Base-by-base conservation (phyloP, 2,113 vertebrate species). In the Melanerpes formicivorus region DNA sequence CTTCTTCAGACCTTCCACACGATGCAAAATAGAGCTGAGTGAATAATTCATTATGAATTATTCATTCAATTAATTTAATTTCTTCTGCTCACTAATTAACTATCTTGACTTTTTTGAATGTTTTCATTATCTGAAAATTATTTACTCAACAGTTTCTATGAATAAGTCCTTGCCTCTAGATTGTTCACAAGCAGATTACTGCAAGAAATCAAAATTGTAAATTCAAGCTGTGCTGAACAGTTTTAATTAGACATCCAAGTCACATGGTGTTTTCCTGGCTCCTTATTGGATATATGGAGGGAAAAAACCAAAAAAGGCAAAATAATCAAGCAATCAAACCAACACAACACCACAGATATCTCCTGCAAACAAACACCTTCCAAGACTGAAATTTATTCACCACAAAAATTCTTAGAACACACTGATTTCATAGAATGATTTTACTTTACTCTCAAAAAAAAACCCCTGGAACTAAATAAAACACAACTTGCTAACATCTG, bases 11-110 rank as follows among this genome's bases (percentile, higher is more conserved):
- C 91, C 73, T 96, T 96, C 91, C 55, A 90, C 70, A 42, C 80
- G 78, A 65, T 70, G 80, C 80, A 93, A 93, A 93, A 92, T 69
- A 91, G 82, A 96, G 66, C 87, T 95, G 80, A 62, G 80, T 3
- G 64, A 96, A 96, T 96, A 96, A 96, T 93, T 96, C 87, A 93
- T 86, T 93, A 95, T 96, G 93, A 95, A 96, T 96, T 91, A 96
- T 96, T 96, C 95, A 96, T 96, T 96, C 90, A 95, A 96, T 96
- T 96, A 95, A 96, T 95, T 96, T 93, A 92, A 95, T 96, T 96
- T 95, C 87, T 96, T 92, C 87, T 93, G 73, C 93, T 96, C 88
- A 86, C 90, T 96, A 96, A 96, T 95, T 96, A 95, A 94, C 94
- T 94, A 96, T 93, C 93, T 96, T 95, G 90, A 96, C 91, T 96